Evolutionary conservation across 1,140 invertebrate genomes (phyloP).

Genomic region (Sminthurinus signatus): DNA sequence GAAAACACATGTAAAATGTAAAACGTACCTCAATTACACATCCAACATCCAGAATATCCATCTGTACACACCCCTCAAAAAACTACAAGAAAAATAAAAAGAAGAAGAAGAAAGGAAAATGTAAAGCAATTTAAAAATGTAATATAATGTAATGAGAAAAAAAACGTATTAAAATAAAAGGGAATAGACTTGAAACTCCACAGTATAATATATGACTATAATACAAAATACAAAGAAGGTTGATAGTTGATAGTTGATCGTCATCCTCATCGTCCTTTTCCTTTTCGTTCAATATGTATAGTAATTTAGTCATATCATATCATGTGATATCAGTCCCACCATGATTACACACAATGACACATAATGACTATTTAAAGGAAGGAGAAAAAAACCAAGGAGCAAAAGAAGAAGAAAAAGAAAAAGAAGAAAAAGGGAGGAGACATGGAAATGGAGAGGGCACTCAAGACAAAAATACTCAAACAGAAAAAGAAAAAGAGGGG

Average conservation of each 20-base stretch:
- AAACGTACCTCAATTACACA: background rate
- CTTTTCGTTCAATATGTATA: no score
- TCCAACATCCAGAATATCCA: no score
- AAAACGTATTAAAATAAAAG: conserved; percentile 15
- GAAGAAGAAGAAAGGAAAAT: background rate
- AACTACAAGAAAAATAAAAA: background rate
- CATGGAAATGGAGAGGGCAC: no score
- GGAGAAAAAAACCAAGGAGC: background rate
- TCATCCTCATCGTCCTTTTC: background rate
- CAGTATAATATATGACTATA: no score
- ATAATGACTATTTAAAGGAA: conserved; percentile 13
- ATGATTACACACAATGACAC: conserved; percentile 14
- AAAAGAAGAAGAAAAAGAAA: no score
- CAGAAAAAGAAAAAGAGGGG: no score
- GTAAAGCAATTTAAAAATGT: background rate
- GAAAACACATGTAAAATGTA: background rate
- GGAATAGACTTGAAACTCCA: background rate
- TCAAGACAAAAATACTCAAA: no score
- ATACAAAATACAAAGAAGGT: background rate
- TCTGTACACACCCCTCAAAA: background rate
- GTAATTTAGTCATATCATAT: conserved; percentile 16
- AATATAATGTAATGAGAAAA: no score
- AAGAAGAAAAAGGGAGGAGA: background rate
- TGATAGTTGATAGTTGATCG: background rate
- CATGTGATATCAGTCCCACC: no score